Percentiles rank a stretch among this genome's conserved stretches.
These are phyloP conservation scores for Tamias sibiricus DNA, from an alignment of 2,113 vertebrate species.

Conservation along the genomic window DNA sequence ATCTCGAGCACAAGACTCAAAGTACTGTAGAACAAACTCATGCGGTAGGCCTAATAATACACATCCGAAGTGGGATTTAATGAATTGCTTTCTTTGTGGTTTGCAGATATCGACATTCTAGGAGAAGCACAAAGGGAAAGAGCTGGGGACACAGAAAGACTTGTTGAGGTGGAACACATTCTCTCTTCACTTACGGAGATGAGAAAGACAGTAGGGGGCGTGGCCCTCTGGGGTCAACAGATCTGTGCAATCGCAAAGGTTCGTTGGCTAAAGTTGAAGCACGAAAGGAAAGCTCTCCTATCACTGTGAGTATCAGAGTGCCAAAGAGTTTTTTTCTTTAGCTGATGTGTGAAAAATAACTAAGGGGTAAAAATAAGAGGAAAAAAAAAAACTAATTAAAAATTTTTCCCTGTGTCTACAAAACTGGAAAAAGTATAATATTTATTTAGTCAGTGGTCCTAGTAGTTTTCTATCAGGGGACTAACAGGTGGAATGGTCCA, in stretches of 20 bases:
- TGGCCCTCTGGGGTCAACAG: conserved; percentile 94
- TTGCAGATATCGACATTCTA: conserved; percentile 87
- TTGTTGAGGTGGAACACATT: conserved; percentile 87
- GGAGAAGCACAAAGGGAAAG: conserved; percentile 84
- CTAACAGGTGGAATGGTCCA: not conserved
- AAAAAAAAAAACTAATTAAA: not conserved
- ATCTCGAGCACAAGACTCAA: not conserved
- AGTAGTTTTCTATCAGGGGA: not conserved
- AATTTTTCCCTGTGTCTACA: not conserved
- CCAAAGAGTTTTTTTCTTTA: not conserved
- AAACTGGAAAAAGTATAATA: not conserved
- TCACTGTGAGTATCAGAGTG: conserved; percentile 76
- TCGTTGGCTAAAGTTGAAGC: conserved; percentile 91
- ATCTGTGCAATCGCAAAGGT: conserved; percentile 89
- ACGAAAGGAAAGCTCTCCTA: conserved; percentile 88
- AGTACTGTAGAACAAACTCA: not conserved
- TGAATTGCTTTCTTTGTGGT: not conserved
- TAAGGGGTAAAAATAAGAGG: not conserved
- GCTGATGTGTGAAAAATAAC: not conserved
- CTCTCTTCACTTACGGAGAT: conserved; percentile 83
- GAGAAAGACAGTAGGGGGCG: conserved; percentile 73
- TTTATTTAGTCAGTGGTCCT: not conserved
- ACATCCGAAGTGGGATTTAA: not conserved
- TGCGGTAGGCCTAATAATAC: not conserved
- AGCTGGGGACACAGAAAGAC: conserved; percentile 64